phyloP scores from a whole-genome alignment of 2,888 invertebrate species.

The Thymelicus acteon region DNA sequence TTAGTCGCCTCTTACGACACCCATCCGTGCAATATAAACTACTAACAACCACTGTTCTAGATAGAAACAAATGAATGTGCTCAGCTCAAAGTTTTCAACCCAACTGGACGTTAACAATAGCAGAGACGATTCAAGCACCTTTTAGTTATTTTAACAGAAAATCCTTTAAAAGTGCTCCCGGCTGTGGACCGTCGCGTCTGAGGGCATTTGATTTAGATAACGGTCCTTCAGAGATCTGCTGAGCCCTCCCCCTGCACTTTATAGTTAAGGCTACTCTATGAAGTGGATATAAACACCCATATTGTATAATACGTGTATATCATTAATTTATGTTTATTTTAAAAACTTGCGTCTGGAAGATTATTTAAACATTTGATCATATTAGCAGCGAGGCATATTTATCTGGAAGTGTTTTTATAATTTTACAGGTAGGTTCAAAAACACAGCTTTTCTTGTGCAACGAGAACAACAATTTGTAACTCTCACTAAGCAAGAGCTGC shows the following conservation, averaged over 20 bases:
- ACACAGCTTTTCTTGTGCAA: too few species aligned
- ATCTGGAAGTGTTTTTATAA: too few species aligned
- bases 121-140: constrained; percentile 15
- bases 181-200: constrained; percentile 22
- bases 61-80: constrained; percentile 4
- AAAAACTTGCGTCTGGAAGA: too few species aligned
- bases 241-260: background rate
- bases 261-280: background rate
- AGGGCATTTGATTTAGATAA: constrained; percentile 50
- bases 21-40: too few species aligned
- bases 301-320: too few species aligned
- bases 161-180: constrained; percentile 44
- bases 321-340: too few species aligned
- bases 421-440: too few species aligned
- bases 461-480: too few species aligned
- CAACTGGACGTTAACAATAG: constrained; percentile 24
- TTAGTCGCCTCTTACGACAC: too few species aligned
- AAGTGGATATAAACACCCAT: background rate
- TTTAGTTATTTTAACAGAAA: constrained; percentile 36
- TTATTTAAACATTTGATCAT: too few species aligned
- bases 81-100: constrained; percentile 10
- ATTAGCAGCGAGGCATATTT: too few species aligned
- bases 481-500: too few species aligned
- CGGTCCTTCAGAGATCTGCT: constrained; percentile 39
- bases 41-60: background rate